phyloP scores from a whole-genome alignment of 2,888 invertebrate genomes.

The Drosophila mayaguana region DNA sequence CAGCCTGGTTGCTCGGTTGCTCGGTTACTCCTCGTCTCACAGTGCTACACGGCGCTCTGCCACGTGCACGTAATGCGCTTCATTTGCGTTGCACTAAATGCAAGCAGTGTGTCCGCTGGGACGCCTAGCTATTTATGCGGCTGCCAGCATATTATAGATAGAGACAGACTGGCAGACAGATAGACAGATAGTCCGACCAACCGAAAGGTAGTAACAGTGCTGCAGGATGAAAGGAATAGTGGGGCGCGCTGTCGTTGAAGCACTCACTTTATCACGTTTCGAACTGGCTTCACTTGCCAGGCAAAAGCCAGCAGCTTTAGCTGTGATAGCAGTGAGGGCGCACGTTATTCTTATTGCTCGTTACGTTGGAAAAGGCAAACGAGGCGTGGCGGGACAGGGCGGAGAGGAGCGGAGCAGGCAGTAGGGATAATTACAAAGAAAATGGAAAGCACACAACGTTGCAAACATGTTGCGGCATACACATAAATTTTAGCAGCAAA shows the following conservation, averaged over 20 bases:
- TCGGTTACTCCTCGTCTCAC: slow-evolving; percentile 1
- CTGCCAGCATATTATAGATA: slow-evolving; percentile 48
- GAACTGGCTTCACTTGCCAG: slow-evolving; percentile 46
- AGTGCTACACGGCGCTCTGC: slow-evolving; percentile 11
- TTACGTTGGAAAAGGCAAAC: slow-evolving; percentile 30
- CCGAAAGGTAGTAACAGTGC: slow-evolving; percentile 2
- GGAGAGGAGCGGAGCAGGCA: background rate
- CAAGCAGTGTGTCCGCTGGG: slow-evolving; percentile 44
- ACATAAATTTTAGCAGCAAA: slow-evolving; percentile 58
- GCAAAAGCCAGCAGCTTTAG: slow-evolving; percentile 63
- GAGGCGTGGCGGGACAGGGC: background rate
- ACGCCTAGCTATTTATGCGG: slow-evolving; percentile 55
- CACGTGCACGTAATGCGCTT: slow-evolving; percentile 79
- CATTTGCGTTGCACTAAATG: slow-evolving; percentile 81
- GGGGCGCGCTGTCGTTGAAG: background rate
- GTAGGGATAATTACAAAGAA: slow-evolving; percentile 78
- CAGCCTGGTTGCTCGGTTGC: slow-evolving; percentile 7
- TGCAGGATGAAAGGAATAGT: background rate
- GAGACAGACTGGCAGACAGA: slow-evolving; percentile 4
- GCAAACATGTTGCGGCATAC: slow-evolving; percentile 70
- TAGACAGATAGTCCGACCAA: background rate
- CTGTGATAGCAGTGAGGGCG: slow-evolving; percentile 4
- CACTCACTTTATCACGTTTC: slow-evolving; percentile 73
- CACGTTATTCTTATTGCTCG: slow-evolving; percentile 58
- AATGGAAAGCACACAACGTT: slow-evolving; percentile 78